Conservation (phyloP, 2,797 vertebrate genomes). For the Scleropages formosus region DNA sequence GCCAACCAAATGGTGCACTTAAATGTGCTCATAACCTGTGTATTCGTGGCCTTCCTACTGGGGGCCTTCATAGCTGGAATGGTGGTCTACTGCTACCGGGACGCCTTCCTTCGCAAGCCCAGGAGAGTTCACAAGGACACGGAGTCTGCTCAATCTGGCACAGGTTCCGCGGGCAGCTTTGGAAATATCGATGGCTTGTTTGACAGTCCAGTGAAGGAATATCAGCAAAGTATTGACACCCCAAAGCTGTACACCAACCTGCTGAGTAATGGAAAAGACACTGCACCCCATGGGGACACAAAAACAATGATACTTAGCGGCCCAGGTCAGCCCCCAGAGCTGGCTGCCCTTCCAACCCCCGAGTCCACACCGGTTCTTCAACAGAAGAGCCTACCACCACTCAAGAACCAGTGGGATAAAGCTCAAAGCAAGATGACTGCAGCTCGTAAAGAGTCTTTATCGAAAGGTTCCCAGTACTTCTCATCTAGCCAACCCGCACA, state of each 20-base stretch:
- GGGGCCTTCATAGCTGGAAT: conserved; percentile 93
- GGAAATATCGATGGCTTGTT: conserved; percentile 93
- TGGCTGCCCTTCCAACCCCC: conserved; percentile 91
- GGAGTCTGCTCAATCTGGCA: conserved; percentile 89
- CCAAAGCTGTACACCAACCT: conserved; percentile 93
- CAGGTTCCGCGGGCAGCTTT: conserved; percentile 91
- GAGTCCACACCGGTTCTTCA: conserved; percentile 96
- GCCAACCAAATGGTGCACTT: conserved; percentile 98
- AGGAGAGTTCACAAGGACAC: conserved; percentile 89
- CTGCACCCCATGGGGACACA: conserved; percentile 78
- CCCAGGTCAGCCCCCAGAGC: conserved; percentile 85
- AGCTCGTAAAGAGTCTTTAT: conserved; percentile 78
- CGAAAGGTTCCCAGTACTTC: conserved; percentile 87
- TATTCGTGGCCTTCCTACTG: conserved; percentile 92
- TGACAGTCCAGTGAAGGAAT: conserved; percentile 96
- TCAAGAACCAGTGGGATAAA: conserved; percentile 90
- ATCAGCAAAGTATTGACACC: conserved; percentile 87
- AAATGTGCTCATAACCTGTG: conserved; percentile 98
- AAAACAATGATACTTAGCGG: conserved; percentile 86
- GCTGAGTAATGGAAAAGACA: conserved; percentile 83
- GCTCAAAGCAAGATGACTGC: conserved; percentile 73
- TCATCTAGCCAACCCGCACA: conserved; percentile 84
- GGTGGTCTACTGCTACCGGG: conserved; percentile 93
- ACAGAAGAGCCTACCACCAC: conserved; percentile 88
- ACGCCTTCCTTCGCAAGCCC: conserved; percentile 85